A percentile compares a stretch with the other conserved stretches of the same genome.
Evolutionary conservation across 1,140 invertebrate species (phyloP).

Genomic region (Caenorhabditis brenneri): DNA sequence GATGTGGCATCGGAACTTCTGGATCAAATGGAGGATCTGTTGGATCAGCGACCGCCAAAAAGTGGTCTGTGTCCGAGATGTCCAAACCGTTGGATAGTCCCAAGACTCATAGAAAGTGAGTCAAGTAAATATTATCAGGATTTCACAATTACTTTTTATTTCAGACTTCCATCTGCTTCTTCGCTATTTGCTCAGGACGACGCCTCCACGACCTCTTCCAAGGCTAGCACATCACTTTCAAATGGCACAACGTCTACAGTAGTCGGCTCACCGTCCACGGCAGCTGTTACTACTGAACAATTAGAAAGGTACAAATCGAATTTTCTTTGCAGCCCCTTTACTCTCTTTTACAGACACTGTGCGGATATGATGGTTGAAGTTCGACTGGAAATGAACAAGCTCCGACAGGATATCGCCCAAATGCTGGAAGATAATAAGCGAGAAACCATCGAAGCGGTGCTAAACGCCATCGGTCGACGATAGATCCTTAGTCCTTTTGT

Average conservation of each 20-base stretch:
- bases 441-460: too few species aligned
- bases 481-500: too few species aligned
- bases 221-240: not conserved
- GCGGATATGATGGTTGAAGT: too few species aligned
- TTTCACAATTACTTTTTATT: not conserved
- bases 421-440: too few species aligned
- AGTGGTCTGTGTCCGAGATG: not conserved
- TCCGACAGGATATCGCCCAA: too few species aligned
- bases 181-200: not conserved
- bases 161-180: not conserved
- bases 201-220: not conserved
- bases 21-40: slow-evolving; percentile 13
- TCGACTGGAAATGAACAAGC: too few species aligned
- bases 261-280: not conserved
- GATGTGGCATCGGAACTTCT: not conserved
- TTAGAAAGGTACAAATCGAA: too few species aligned
- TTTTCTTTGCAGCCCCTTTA: too few species aligned
- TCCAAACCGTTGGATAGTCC: slow-evolving; percentile 9
- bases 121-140: not conserved
- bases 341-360: too few species aligned
- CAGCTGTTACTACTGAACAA: not conserved
- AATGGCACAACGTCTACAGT: not conserved
- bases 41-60: slow-evolving; percentile 1
- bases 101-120: slow-evolving; percentile 12
- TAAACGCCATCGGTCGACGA: too few species aligned